These are phyloP conservation scores for Pollenia labialis DNA, from an alignment of 2,888 invertebrate species.

Conservation along the genomic window DNA sequence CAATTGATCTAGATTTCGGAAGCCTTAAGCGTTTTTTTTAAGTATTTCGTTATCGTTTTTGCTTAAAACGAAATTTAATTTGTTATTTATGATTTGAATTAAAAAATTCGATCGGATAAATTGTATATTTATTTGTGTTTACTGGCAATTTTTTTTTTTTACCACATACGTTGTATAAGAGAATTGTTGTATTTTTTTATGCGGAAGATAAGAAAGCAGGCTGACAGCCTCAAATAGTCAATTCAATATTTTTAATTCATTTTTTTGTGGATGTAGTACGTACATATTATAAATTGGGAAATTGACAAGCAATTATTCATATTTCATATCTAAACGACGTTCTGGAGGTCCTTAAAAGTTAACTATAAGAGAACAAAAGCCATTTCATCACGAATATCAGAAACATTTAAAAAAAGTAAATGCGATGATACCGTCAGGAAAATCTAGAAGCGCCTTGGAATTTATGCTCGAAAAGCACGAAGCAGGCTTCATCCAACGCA, in stretches of 20 bases:
- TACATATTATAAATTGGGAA: constrained; percentile 11
- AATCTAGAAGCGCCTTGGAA: too few species aligned
- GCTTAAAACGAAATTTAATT: constrained; percentile 68
- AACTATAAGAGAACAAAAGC: too few species aligned
- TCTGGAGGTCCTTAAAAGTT: too few species aligned
- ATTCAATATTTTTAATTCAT: constrained; percentile 28
- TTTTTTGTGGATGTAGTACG: constrained; percentile 22
- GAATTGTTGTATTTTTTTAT: constrained; percentile 41
- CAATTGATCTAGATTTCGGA: constrained; percentile 69
- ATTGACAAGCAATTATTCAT: constrained; percentile 58
- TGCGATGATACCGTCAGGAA: too few species aligned
- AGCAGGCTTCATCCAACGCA: too few species aligned
- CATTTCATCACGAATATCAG: too few species aligned
- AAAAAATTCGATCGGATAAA: constrained; percentile 63
- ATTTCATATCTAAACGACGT: too few species aligned
- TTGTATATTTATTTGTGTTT: constrained; percentile 49
- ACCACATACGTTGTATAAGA: constrained; percentile 55
- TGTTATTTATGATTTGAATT: constrained; percentile 72
- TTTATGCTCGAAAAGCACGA: too few species aligned
- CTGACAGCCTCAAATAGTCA: constrained; percentile 29
- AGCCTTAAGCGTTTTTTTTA: constrained; percentile 64
- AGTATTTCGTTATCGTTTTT: constrained; percentile 60
- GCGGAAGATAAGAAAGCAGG: constrained; percentile 64
- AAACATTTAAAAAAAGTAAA: too few species aligned
- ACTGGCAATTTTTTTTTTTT: constrained; percentile 20